Evolutionary conservation across 2,888 invertebrate genomes (phyloP), one percentile per base, ranked within the genome.

Genomic region (Cynaeus angustus): DNA sequence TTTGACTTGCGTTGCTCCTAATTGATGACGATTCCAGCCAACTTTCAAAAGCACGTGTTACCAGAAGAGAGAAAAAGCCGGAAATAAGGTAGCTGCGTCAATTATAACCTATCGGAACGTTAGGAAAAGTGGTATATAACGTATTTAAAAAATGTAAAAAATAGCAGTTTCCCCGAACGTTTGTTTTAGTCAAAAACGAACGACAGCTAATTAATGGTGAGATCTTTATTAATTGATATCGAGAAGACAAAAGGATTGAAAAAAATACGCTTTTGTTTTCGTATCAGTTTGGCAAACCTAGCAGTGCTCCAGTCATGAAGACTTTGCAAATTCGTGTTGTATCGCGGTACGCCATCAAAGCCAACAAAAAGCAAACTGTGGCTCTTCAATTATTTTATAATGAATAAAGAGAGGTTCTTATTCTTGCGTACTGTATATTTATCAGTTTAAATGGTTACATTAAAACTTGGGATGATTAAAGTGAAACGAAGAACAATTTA

Each of bases 381-480:
- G 74, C 79, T 78, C 79, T 80, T 75, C 79, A 80, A 80, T 80
- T 80, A 80, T 77, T 79, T 75, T 77, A 72, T 78, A 80, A 78
- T 78, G 78, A 79, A 79, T 79, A 75, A 75, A 72, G 71, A 45
- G n/a, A 12, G 50, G 62, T 73, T 65, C 65, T 66, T 65, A 72
- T 71, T 73, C n/a, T n/a, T n/a, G n/a, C n/a, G n/a, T n/a, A n/a
- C n/a, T n/a, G n/a, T n/a, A n/a, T n/a, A n/a, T n/a, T n/a, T n/a
- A n/a, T n/a, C n/a, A n/a, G n/a, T n/a, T n/a, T n/a, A n/a, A n/a
- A n/a, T n/a, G n/a, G n/a, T n/a, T n/a, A n/a, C n/a, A n/a, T n/a
- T n/a, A n/a, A n/a, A n/a, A n/a, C n/a, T n/a, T n/a, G n/a, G n/a
- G n/a, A n/a, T n/a, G n/a, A n/a, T n/a, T n/a, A n/a, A n/a, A n/a